Conservation (phyloP, 2,113 vertebrate species). For the Tiliqua scincoides region DNA sequence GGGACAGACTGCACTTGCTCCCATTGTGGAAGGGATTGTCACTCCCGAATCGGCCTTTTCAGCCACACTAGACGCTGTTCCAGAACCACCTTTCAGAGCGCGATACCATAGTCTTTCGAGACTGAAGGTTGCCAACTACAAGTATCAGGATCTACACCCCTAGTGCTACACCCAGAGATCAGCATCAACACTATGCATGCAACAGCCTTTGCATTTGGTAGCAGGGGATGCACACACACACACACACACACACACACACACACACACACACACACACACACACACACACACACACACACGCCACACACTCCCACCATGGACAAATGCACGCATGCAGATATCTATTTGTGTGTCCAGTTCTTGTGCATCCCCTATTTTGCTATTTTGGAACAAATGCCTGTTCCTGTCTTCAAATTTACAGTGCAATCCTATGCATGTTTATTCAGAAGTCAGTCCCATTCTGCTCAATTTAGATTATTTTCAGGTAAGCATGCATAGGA, state of each 20-base stretch:
- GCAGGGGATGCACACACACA: not conserved
- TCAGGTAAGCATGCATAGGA: no score
- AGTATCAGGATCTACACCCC: not conserved
- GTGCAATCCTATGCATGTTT: no score
- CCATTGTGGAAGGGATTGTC: no score
- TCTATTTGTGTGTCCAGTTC: not conserved
- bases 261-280: not conserved
- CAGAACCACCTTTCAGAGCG: no score
- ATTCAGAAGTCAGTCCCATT: no score
- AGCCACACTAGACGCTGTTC: no score
- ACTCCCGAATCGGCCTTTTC: no score
- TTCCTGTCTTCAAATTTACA: not conserved
- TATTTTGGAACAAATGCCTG: not conserved
- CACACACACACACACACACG: not conserved
- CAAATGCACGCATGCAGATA: not conserved
- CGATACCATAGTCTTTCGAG: no score
- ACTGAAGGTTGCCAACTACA: no score
- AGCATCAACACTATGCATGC: not conserved
- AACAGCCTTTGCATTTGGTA: not conserved
- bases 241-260: not conserved
- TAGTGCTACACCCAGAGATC: not conserved
- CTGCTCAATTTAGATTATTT: no score
- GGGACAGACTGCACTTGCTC: no score
- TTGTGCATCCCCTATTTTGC: not conserved
- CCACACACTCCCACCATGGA: not conserved